A percentile compares a stretch with the other conserved stretches of the same genome.
Evolutionary conservation across 2,797 vertebrate species (phyloP).

Genomic region (Hydrolagus colliei): DNA sequence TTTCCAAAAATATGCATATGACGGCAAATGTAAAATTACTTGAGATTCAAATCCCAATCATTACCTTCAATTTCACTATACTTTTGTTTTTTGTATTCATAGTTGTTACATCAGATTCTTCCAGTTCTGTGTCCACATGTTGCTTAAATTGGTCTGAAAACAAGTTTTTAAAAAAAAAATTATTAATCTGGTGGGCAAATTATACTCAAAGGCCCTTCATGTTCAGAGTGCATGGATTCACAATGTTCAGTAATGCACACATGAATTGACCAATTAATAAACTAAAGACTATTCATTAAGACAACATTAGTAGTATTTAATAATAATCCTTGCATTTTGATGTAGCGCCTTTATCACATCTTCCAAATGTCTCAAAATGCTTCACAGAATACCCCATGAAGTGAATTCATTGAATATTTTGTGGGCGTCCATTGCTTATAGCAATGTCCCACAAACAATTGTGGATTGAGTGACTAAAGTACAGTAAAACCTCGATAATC

Average conservation of each 20-base stretch:
- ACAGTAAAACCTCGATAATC: no score
- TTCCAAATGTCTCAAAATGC: no score
- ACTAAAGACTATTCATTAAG: neutral
- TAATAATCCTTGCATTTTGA: no score
- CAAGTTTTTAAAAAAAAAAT: conserved; percentile 26
- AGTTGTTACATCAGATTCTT: conserved; percentile 70
- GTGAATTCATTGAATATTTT: no score
- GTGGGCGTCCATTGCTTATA: no score
- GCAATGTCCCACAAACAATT: no score
- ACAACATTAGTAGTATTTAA: neutral
- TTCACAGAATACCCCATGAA: no score
- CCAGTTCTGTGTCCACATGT: conserved; percentile 70
- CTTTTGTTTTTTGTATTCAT: conserved; percentile 56
- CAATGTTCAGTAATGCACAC: neutral
- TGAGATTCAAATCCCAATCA: conserved; percentile 27
- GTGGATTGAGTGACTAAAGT: no score
- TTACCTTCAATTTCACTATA: conserved; percentile 69
- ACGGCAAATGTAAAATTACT: no score
- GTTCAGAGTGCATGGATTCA: neutral
- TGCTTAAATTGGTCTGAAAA: conserved; percentile 71
- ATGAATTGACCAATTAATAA: no score
- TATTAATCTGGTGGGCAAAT: no score
- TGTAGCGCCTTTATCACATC: no score
- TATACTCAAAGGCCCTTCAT: neutral
- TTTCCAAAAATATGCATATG: neutral